phyloP scores from a whole-genome alignment of 2,113 vertebrate genomes.

The Tichodroma muraria region DNA sequence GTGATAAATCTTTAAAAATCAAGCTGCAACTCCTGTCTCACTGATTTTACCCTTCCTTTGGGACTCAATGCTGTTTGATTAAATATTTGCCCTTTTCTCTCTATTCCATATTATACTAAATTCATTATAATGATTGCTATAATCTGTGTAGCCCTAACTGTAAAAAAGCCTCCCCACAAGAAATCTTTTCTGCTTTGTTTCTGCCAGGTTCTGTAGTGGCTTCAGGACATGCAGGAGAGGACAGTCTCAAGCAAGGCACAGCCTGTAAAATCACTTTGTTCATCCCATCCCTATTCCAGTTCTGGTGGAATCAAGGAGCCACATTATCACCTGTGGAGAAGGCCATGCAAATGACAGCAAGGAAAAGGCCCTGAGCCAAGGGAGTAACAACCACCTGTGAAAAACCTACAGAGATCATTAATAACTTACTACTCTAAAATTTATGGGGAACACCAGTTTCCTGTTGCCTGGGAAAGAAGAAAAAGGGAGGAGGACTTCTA shows the following conservation, averaged over 20 bases:
- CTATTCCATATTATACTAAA: neutral
- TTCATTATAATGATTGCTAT: neutral
- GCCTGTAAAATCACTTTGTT: neutral
- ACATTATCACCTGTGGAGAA: accelerated
- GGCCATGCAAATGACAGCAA: neutral
- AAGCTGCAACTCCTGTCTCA: neutral
- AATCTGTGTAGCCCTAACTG: neutral
- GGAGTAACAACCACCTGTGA: neutral
- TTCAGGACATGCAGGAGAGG: neutral
- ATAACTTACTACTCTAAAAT: neutral
- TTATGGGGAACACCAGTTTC: neutral
- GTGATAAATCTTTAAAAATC: neutral
- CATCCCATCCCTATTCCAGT: neutral
- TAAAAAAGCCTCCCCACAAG: neutral
- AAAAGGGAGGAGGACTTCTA: neutral
- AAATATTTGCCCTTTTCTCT: neutral
- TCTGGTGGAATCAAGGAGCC: neutral
- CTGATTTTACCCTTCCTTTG: neutral
- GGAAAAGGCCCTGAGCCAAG: neutral
- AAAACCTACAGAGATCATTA: neutral
- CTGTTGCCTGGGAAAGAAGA: neutral
- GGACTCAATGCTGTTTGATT: neutral
- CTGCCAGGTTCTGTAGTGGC: neutral
- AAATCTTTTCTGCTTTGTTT: neutral
- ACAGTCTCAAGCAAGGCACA: neutral